Percentiles rank a stretch among this genome's conserved stretches.
Conservation (phyloP, 37 sponge, comb jelly and placozoan genomes). For the Diacarnus erythraeanus region DNA sequence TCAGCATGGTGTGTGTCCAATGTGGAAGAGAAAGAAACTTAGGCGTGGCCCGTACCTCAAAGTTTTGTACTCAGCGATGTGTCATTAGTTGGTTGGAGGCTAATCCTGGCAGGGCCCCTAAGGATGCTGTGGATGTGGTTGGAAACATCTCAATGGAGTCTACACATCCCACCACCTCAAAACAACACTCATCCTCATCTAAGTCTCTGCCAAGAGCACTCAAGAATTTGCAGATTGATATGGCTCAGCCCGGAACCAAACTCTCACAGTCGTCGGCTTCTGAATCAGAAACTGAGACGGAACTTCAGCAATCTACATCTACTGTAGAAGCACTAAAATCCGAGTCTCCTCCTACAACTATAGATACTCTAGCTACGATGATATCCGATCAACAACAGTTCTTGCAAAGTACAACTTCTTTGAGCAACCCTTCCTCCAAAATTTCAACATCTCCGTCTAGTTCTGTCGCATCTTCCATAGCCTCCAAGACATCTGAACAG, state of each 20-base stretch:
- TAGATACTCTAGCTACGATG: not conserved
- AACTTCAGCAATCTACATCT: not conserved
- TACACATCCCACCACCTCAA: not conserved
- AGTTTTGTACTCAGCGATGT: slow-evolving; percentile 62
- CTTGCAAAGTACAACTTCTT: not conserved
- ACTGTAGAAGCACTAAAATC: too few species aligned
- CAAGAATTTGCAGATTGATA: slow-evolving; percentile 55
- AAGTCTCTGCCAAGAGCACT: slow-evolving; percentile 25
- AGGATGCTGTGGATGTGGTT: not conserved
- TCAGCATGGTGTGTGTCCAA: slow-evolving; percentile 25
- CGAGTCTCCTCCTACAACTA: not conserved
- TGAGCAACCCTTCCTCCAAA: not conserved
- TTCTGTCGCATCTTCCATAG: not conserved
- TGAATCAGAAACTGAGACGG: not conserved
- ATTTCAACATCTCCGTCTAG: not conserved
- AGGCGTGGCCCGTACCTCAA: slow-evolving; percentile 12
- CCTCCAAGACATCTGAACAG: not conserved
- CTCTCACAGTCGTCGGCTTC: not conserved
- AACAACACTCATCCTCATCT: not conserved
- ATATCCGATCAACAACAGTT: not conserved
- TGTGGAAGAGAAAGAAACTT: slow-evolving; percentile 41
- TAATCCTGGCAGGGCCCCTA: slow-evolving; percentile 20
- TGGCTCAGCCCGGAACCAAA: slow-evolving; percentile 40
- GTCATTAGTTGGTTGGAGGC: slow-evolving; percentile 35
- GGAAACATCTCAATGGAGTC: not conserved